Evolutionary conservation across 2,113 vertebrate species (phyloP), one percentile per base, ranked within the genome.

Genomic region (Syngnathus floridae): DNA sequence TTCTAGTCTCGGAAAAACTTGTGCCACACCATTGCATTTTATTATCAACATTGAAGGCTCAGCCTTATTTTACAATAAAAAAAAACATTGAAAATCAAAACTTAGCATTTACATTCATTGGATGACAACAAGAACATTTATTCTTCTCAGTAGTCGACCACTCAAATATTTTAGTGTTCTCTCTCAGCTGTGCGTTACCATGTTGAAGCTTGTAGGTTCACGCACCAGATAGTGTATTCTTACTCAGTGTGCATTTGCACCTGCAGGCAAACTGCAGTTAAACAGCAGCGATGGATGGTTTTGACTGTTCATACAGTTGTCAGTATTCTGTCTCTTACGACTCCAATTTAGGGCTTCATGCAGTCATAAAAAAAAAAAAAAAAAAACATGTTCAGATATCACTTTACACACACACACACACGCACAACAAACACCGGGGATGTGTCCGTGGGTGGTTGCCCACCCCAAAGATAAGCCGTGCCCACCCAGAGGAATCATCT

Each of bases 1-100:
- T 31, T 31, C 26, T 31, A 31, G 26, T 31, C 26, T 31, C 26
- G 3, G 26, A 31, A 31, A 31, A 26, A 13, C 22, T 35, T 78
- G 74, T 76, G 66, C 76, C 75, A 70, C 67, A 49, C 37, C 67
- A 79, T 63, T 71, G 67, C 59, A 43, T 43, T 61, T 61, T 41
- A n/a, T 72, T 73, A 65, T 68, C 51, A 77, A 74, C 59, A 71
- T 40, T 38, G 13, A 88, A 92, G 90, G 90, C 89, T 83, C 88
- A 90, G 91, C 87, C 90, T 91, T 49, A 45, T 75, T 80, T 81
- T 51, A 66, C 52, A 78, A 69, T 69, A 63, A 77, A 72, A 14
- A 40, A 45, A 51, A 64, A 65, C 54, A 46, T 46, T 46, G 14
- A 46, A 51, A 67, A 52, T 22, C 41, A 63, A 26, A 65, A 62